phyloP scores from a whole-genome alignment of 2,113 vertebrate genomes.

The Sciurus niger region DNA sequence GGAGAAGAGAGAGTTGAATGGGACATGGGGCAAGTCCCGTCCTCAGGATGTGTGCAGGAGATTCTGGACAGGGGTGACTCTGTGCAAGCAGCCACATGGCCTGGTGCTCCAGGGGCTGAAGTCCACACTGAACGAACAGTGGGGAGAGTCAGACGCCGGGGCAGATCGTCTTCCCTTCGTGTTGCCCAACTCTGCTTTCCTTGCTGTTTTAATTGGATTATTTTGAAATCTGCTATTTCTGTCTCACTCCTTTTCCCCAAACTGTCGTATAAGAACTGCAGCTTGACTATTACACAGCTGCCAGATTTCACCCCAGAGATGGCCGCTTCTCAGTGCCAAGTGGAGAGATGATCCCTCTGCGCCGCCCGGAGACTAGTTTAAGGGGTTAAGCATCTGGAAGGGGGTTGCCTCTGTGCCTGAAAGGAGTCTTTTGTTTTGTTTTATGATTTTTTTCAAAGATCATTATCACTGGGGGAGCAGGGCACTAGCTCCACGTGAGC shows the following conservation, averaged over 20 bases:
- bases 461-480: neutral
- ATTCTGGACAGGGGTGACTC: neutral
- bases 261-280: slow-evolving; percentile 76
- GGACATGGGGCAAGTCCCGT: neutral
- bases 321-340: slow-evolving; percentile 65
- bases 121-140: neutral
- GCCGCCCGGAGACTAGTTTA: neutral
- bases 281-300: slow-evolving; percentile 72
- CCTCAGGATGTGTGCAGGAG: neutral
- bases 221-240: slow-evolving; percentile 84
- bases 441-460: neutral
- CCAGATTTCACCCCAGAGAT: slow-evolving; percentile 77
- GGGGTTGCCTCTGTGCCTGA: neutral
- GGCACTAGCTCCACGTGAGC: slow-evolving; percentile 34
- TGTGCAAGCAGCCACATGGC: neutral
- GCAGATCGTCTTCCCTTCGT: neutral
- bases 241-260: slow-evolving; percentile 79
- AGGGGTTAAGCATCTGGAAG: slow-evolving; percentile 61
- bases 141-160: neutral
- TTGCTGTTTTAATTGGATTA: slow-evolving; percentile 82
- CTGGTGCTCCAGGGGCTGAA: neutral
- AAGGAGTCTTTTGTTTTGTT: neutral
- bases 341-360: neutral
- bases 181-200: slow-evolving; percentile 57
- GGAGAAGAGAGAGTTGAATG: neutral